phyloP scores from a whole-genome alignment of 2,113 vertebrate species.

The Bos indicus region DNA sequence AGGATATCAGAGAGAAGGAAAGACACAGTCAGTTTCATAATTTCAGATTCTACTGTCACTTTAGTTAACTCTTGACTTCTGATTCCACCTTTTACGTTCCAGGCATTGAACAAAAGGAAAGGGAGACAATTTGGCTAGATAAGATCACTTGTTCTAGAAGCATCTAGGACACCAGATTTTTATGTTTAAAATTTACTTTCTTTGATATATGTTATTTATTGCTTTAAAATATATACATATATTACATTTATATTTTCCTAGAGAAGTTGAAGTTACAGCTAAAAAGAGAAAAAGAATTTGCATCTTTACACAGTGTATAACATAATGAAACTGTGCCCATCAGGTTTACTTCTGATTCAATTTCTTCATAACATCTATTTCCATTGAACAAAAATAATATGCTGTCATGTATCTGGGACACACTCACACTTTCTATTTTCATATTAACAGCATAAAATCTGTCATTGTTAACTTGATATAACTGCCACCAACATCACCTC shows the following conservation, averaged over 20 bases:
- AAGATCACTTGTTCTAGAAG: background rate
- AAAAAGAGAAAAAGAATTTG: slow-evolving; percentile 46
- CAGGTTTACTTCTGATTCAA: slow-evolving; percentile 41
- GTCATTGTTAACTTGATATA: slow-evolving; percentile 46
- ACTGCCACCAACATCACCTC: background rate
- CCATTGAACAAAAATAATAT: slow-evolving; percentile 45
- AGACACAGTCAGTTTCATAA: background rate
- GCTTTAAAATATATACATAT: background rate
- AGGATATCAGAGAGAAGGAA: background rate
- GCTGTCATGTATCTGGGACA: slow-evolving; percentile 48
- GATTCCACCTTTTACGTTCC: background rate
- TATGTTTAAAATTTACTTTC: background rate
- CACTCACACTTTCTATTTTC: slow-evolving; percentile 41
- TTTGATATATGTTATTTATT: slow-evolving; percentile 3
- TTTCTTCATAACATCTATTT: background rate
- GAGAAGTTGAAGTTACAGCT: background rate
- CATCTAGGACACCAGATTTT: background rate
- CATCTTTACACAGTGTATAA: background rate
- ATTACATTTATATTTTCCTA: background rate
- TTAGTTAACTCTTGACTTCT: background rate
- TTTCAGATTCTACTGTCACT: background rate
- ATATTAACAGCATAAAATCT: slow-evolving; percentile 30
- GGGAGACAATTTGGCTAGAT: background rate
- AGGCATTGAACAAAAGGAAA: background rate
- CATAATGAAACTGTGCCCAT: slow-evolving; percentile 32